These are phyloP conservation scores for Plusia festucae DNA, from an alignment of 2,888 invertebrate genomes.

Conservation along the genomic window DNA sequence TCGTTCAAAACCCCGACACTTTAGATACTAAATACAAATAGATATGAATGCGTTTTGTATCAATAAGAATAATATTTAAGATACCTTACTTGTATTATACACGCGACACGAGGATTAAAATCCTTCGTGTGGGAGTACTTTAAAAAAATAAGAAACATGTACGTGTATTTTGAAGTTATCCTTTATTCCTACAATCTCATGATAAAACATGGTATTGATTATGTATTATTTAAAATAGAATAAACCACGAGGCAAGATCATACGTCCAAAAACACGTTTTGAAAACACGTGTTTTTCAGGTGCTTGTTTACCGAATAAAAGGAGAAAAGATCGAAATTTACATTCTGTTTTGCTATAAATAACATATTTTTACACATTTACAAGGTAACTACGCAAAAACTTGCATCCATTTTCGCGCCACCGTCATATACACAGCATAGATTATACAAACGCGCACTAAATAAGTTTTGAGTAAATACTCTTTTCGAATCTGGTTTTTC, in stretches of 20 bases:
- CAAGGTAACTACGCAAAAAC: constrained; percentile 7
- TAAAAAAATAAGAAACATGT: too few relatives aligned
- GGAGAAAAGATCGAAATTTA: constrained; percentile 16
- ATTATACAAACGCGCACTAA: constrained; percentile 20
- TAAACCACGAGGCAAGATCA: background rate
- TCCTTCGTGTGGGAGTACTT: too few relatives aligned
- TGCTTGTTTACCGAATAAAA: constrained; percentile 19
- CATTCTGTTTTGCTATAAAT: constrained; percentile 8
- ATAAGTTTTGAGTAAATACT: constrained; percentile 32
- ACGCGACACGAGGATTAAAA: too few relatives aligned
- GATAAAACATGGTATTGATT: background rate
- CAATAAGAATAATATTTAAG: too few relatives aligned
- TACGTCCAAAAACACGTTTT: constrained; percentile 9
- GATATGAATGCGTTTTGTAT: too few relatives aligned
- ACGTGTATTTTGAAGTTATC: too few relatives aligned
- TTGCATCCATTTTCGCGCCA: constrained; percentile 23
- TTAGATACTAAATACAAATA: too few relatives aligned
- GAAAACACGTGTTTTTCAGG: constrained; percentile 11
- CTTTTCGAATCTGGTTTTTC: constrained; percentile 54
- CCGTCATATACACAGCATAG: constrained; percentile 12
- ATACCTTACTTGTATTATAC: too few relatives aligned
- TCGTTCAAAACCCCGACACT: too few relatives aligned
- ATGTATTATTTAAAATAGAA: background rate
- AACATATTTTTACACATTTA: constrained; percentile 16
- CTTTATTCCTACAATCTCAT: background rate